Evolutionary conservation across 2,797 vertebrate genomes (phyloP).

Genomic region (Neopelma chrysocephalum): DNA sequence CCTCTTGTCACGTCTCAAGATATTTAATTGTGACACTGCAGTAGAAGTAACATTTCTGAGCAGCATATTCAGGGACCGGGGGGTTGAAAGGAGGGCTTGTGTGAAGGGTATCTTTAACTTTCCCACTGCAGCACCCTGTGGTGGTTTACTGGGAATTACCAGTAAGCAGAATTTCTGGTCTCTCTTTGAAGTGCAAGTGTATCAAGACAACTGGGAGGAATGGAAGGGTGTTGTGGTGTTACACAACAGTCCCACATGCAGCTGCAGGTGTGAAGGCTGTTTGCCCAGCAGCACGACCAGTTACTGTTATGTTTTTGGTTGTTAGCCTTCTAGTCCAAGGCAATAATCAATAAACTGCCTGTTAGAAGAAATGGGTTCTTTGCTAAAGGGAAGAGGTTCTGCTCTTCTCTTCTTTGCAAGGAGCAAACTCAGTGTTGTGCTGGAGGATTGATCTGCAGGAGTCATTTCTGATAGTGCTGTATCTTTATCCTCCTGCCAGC

Average conservation of each 20-base stretch:
- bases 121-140: neutral
- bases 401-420: neutral
- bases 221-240: neutral
- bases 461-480: neutral
- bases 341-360: neutral
- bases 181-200: neutral
- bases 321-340: neutral
- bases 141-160: neutral
- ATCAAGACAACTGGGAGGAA: neutral
- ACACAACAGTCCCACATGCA: accelerated
- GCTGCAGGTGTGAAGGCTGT: neutral
- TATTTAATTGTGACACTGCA: neutral
- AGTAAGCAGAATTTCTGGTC: neutral
- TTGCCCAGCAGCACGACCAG: neutral
- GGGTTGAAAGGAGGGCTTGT: neutral
- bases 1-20: neutral
- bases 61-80: neutral
- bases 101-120: neutral
- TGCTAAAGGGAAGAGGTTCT: neutral
- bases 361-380: neutral
- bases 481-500: neutral
- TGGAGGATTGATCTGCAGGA: neutral
- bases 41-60: neutral
- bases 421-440: neutral
- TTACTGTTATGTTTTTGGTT: neutral